Base-by-base conservation (phyloP, 2,888 invertebrate genomes). In the Stenurella melanura region DNA sequence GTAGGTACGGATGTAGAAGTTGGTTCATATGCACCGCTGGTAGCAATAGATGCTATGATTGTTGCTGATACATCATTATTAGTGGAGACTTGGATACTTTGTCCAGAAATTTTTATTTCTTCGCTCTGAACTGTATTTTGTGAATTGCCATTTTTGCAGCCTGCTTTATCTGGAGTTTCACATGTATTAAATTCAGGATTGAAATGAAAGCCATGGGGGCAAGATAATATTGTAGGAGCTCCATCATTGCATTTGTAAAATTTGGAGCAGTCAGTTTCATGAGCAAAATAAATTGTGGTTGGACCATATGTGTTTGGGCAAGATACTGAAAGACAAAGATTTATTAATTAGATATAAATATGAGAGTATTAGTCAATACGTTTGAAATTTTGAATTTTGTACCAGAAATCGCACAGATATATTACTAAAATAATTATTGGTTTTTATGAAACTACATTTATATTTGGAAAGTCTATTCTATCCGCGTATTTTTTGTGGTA, bases 161-260 rank as follows among this genome's bases (percentile, higher is more conserved):
- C 34, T 15, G 26, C 54, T 19, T 67, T 67, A 42, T 67, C 54
- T 50, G 67, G 54, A n/a, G 11, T 54, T 0, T 67, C 54, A 15
- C 67, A 67, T n/a, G 11, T 54, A n/a, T 67, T 26, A 19, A 1
- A n/a, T 7, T 15, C 21, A 15, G 67, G 17, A 26, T 67, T n/a
- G 17, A 54, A 67, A 26, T 67, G 12, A 67, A 26, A 21, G 7
- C 54, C 67, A 12, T 26, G 11, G 15, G 67, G 67, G 19, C 67
- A 67, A 50, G 54, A 21, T 15, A 67, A 11, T 10, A 15, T 0
- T 12, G 5, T 5, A 0, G n/a, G 12, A 0, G 9, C n/a, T 21
- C 67, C 67, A 11, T 67, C 54, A 26, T 21, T 9, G n/a, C 67
- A 67, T 67, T n/a, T 67, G 21, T 67, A 67, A 12, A 54, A 67